Evolutionary conservation across 2,888 invertebrate genomes (phyloP), one percentile per base, ranked within the genome.

Genomic region (Elegia similella): DNA sequence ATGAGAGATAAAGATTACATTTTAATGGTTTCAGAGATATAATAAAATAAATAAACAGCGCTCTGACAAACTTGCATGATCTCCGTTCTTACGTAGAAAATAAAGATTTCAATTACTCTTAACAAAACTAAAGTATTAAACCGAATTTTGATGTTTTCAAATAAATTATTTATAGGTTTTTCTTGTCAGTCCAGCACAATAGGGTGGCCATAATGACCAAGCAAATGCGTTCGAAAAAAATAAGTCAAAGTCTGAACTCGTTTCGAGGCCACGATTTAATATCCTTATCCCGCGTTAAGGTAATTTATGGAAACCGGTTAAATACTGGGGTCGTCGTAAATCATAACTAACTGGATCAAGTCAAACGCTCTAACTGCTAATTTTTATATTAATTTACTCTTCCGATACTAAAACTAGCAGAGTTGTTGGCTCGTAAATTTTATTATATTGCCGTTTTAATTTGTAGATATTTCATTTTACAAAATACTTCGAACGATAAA

Each of bases 201-300:
- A 50, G 50, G n/a, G 47, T 50, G 34, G 17, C 50, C 56, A 44
- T 23, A 23, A 59, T 58, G 52, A 43, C 65, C 58, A 68, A 58
- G 65, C 62, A 67, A 67, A 68, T 59, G 59, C 62, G 47, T 43
- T 56, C 67, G 60, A 60, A 60, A 64, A 65, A 66, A 62, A 66
- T 63, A 56, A 61, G n/a, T 59, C 56, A 63, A 38, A 65, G 60
- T 63, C 71, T 59, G 69, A 72, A 75, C 72, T 67, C 66, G 73
- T 73, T 76, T 58, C 71, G 72, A 75, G 73, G 75, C 77, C 75
- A 69, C 68, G 61, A 67, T 68, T 75, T 78, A 79, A 78, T 72
- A 64, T 68, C 59, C 67, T 73, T 74, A 75, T 77, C 50, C 34
- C 70, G 72, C 78, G 77, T 77, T 70, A 73, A 55, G 61, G 67